Evolutionary conservation across 2,888 invertebrate species (phyloP), one percentile per base, ranked within the genome.

Genomic region (Polymixis flavicincta): DNA sequence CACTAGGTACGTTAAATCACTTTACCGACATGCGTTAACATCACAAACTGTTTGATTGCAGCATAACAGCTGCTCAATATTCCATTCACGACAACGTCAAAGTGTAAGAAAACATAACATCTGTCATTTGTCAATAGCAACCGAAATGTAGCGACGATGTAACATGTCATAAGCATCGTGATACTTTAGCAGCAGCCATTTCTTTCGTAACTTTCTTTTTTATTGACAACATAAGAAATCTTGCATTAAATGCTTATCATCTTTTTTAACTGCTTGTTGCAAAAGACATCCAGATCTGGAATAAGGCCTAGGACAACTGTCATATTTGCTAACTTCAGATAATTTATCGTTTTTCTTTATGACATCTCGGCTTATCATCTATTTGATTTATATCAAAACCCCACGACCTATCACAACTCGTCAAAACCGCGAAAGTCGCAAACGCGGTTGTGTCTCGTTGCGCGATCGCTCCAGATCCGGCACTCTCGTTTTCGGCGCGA

Each of bases 401-500:
- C 42, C 71, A 57, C 82, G 82, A 74, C 83, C 73, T 83, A 82
- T 77, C 73, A 66, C 59, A 85, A 85, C 59, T 71, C 61, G 32
- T 78, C 74, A 84, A 74, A 85, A 70, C 73, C 78, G 86, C 86
- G 86, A 87, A 85, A 85, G 87, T 84, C 78, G 48, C 74, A 50
- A 76, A 74, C 61, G 67, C 82, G 71, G 74, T 80, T 74, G 69
- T 80, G 76, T 87, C 72, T 71, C 45, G 61, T 85, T 88, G 89
- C 91, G 89, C 91, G 89, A 90, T 89, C 89, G 88, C 90, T 92
- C 93, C 92, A 94, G 92, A 93, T 93, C 89, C 86, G 87, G 84
- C 90, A 94, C 94, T 94, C 93, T 94, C 93, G 90, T 87, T 94
- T 94, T 95, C 94, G 92, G 92, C 90, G 85, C 84, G 73, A 72